Percentiles rank a stretch among this genome's conserved stretches.
phyloP scores from a whole-genome alignment of 2,113 vertebrate genomes.

The Entomyzon cyanotis region DNA sequence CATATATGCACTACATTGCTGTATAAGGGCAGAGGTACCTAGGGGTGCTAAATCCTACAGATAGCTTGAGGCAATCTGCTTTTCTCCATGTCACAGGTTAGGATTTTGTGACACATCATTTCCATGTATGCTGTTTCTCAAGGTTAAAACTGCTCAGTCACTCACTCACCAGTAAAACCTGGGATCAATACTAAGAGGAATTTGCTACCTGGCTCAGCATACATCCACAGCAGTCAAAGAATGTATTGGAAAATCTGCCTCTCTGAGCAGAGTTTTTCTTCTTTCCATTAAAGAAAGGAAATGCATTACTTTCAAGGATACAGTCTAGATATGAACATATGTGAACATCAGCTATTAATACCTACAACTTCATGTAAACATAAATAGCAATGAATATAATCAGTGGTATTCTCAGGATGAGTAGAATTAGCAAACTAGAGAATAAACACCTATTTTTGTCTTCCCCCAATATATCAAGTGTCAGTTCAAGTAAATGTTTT shows the following conservation, averaged over 20 bases:
- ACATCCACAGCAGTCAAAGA: constrained; percentile 43
- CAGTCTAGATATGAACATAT: not conserved
- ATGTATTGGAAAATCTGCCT: not conserved
- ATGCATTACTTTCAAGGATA: not conserved
- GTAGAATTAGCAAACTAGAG: not conserved
- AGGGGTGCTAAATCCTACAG: not conserved
- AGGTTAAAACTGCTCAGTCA: constrained; percentile 37
- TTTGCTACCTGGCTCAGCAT: constrained; percentile 53
- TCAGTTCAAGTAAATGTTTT: not conserved
- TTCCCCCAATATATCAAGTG: not conserved
- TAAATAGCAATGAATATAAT: not conserved
- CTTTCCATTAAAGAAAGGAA: constrained; percentile 32
- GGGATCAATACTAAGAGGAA: constrained; percentile 49
- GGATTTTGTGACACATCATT: constrained; percentile 8
- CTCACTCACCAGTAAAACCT: not conserved
- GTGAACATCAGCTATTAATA: not conserved
- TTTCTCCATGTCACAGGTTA: not conserved
- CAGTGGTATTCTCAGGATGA: not conserved
- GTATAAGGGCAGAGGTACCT: not conserved
- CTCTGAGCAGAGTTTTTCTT: not conserved
- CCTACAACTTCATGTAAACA: not conserved
- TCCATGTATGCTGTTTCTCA: constrained; percentile 11
- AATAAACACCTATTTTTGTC: not conserved
- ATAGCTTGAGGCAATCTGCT: constrained; percentile 11
- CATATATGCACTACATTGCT: not conserved